These are phyloP conservation scores for Oncopeltus fasciatus DNA, from an alignment of 1,140 invertebrate species.

Conservation along the genomic window DNA sequence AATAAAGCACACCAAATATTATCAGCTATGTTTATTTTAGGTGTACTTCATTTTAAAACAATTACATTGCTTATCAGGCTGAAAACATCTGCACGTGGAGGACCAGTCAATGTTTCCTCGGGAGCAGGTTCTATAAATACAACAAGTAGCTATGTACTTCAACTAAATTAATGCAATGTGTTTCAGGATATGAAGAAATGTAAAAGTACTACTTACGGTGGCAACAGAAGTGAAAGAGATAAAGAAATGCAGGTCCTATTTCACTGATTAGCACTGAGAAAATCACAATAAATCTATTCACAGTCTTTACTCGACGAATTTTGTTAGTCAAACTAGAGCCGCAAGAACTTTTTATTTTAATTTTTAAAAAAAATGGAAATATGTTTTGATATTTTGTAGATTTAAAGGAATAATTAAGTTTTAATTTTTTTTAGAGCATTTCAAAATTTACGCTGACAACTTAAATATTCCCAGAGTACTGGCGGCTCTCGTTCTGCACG, in stretches of 20 bases:
- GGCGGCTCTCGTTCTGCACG: background rate
- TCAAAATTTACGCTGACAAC: too few relatives aligned
- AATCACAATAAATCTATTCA: background rate
- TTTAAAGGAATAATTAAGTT: background rate
- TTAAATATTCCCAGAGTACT: background rate
- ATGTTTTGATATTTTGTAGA: too few relatives aligned
- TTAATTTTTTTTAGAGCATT: too few relatives aligned
- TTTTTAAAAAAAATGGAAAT: too few relatives aligned
- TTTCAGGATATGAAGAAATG: background rate
- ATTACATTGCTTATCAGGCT: too few relatives aligned
- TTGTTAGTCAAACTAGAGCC: conserved; percentile 1
- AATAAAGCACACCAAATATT: too few relatives aligned
- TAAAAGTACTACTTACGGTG: background rate
- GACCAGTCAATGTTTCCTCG: background rate
- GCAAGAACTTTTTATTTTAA: too few relatives aligned
- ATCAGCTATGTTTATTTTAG: too few relatives aligned
- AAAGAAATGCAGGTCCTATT: background rate
- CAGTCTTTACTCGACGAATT: background rate
- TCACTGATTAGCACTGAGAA: background rate
- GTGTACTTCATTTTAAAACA: too few relatives aligned
- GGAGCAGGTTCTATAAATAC: background rate
- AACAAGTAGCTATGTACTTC: too few relatives aligned
- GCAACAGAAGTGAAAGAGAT: background rate
- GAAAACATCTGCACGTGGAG: background rate
- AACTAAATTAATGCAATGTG: too few relatives aligned